These are phyloP conservation scores for Thalassophryne amazonica DNA, from an alignment of 2,797 vertebrate species.

Conservation along the genomic window DNA sequence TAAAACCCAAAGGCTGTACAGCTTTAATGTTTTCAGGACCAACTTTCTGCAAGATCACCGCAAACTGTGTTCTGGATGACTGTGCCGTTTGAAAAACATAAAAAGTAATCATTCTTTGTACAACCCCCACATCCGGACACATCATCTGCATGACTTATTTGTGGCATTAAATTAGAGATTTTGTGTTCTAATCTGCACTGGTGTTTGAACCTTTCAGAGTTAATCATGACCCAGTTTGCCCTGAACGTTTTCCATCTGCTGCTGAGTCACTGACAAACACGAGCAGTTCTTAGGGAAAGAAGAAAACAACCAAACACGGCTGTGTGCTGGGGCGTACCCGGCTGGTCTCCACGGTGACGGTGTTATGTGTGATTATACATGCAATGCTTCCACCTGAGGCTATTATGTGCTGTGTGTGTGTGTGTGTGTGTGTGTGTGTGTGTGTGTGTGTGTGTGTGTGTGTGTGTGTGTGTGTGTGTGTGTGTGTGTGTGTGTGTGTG, in stretches of 20 bases:
- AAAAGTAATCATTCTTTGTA: no score
- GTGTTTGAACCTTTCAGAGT: neutral
- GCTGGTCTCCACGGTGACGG: slow-evolving; percentile 49
- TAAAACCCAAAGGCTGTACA: no score
- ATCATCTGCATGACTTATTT: no score
- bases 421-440: neutral
- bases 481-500: slow-evolving; percentile 2
- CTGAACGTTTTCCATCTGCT: no score
- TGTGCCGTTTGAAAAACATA: no score
- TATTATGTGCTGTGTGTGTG: slow-evolving; percentile 25
- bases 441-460: slow-evolving; percentile 12
- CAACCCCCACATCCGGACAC: no score
- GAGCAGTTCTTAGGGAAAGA: neutral
- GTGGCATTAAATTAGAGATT: neutral
- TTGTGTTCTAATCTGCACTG: neutral
- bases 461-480: neutral
- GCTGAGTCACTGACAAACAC: neutral
- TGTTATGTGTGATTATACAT: slow-evolving; percentile 51
- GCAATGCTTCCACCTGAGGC: slow-evolving; percentile 29
- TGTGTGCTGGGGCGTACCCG: slow-evolving; percentile 19
- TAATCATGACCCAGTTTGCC: neutral
- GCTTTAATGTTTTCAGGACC: no score
- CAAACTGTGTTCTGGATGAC: no score
- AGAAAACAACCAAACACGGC: slow-evolving; percentile 12
- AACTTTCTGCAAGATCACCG: no score